Percentiles rank a stretch among this genome's conserved stretches.
Evolutionary conservation across 2,113 vertebrate species (phyloP).

Genomic region (Bos javanicus): DNA sequence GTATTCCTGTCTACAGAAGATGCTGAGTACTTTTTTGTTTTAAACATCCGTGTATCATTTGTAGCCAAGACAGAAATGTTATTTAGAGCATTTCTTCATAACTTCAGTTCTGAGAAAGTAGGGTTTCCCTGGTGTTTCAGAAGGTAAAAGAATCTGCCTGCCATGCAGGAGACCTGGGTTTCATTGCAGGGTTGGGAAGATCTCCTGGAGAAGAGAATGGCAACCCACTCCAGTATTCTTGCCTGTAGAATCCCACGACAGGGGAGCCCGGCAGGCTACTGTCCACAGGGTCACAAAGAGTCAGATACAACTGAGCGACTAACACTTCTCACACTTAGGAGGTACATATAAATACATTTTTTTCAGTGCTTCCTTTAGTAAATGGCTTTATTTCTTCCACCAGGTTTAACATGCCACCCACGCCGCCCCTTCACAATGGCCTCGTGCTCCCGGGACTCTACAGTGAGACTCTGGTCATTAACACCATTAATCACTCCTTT

Average conservation of each 20-base stretch:
- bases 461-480: slow-evolving; percentile 96
- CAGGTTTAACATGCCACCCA: slow-evolving; percentile 95
- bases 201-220: background rate
- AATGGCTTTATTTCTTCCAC: background rate
- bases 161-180: background rate
- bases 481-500: slow-evolving; percentile 91
- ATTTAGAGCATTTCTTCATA: background rate
- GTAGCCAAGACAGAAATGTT: background rate
- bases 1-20: background rate
- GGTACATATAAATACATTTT: background rate
- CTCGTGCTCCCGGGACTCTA: slow-evolving; percentile 97
- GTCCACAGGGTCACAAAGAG: background rate
- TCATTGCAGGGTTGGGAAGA: background rate
- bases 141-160: background rate
- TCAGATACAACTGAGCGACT: background rate
- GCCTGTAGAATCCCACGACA: background rate
- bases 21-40: background rate
- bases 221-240: background rate
- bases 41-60: background rate
- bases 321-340: background rate
- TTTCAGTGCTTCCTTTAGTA: background rate
- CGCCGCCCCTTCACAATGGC: slow-evolving; percentile 96
- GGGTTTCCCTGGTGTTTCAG: background rate
- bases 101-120: background rate
- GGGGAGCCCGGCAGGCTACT: background rate